phyloP scores from a whole-genome alignment of 2,113 vertebrate species.

The Carassius gibelio region DNA sequence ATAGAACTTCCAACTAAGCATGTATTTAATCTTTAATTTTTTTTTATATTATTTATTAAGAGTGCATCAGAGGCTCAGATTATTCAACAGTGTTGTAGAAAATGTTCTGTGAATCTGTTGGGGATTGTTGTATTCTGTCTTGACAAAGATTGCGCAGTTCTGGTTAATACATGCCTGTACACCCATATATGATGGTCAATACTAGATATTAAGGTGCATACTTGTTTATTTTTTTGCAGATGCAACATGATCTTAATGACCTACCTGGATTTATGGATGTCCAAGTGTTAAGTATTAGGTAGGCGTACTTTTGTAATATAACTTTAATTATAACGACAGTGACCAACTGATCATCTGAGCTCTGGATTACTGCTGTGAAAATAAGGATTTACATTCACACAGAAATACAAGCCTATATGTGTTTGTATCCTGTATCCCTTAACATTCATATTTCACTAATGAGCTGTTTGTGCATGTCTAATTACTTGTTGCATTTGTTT shows the following conservation, averaged over 20 bases:
- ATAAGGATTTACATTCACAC: background rate
- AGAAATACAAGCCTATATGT: background rate
- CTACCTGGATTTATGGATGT: slow-evolving; percentile 87
- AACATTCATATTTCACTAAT: background rate
- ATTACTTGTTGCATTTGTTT: background rate
- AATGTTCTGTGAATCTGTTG: background rate
- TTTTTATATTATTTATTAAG: too few species aligned
- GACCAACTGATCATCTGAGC: background rate
- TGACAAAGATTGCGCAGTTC: background rate
- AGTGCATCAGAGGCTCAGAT: background rate
- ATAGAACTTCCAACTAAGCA: too few species aligned
- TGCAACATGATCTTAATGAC: slow-evolving; percentile 85
- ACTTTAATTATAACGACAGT: background rate
- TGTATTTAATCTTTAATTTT: too few species aligned
- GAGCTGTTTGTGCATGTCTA: background rate
- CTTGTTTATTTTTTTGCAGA: slow-evolving; percentile 71
- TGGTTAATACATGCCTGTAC: background rate
- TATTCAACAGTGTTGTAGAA: background rate
- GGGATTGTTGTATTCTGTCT: background rate
- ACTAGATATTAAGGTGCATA: slow-evolving; percentile 7
- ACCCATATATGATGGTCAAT: background rate
- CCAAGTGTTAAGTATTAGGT: slow-evolving; percentile 84
- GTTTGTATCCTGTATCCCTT: background rate
- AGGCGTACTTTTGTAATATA: slow-evolving; percentile 1
- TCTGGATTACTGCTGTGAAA: background rate